phyloP scores from a whole-genome alignment of 2,113 vertebrate species.

The Sialia sialis region DNA sequence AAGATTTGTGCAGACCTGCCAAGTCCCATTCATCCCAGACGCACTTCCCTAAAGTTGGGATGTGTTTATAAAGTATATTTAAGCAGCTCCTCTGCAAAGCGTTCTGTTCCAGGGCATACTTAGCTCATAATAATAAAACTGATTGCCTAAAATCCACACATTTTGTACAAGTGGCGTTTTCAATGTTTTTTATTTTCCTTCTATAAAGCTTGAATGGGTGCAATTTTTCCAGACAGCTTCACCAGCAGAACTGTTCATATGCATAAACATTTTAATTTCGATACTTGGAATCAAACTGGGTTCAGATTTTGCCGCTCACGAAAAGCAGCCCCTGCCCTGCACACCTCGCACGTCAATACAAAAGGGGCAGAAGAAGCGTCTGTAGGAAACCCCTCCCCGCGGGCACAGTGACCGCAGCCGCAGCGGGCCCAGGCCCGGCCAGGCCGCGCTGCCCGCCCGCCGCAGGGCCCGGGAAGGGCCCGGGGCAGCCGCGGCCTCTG shows the following conservation, averaged over 20 bases:
- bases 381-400: rapidly evolving
- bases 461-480: too few relatives aligned
- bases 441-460: neutral
- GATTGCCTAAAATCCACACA: neutral
- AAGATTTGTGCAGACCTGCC: conserved; percentile 29
- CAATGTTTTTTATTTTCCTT: rapidly evolving
- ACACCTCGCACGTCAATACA: rapidly evolving
- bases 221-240: neutral
- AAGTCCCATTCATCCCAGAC: conserved; percentile 29
- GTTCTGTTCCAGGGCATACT: neutral
- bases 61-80: neutral
- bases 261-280: rapidly evolving
- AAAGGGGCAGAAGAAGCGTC: rapidly evolving
- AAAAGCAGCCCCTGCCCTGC: neutral
- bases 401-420: rapidly evolving
- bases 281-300: rapidly evolving
- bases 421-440: neutral
- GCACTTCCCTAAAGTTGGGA: conserved; percentile 30
- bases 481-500: too few relatives aligned
- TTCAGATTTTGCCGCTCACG: rapidly evolving
- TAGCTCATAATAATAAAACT: neutral
- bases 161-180: rapidly evolving
- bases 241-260: rapidly evolving
- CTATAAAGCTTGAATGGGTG: neutral
- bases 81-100: neutral